Base-by-base conservation (phyloP, 2,888 invertebrate species). In the Drosophila basisetae region DNA sequence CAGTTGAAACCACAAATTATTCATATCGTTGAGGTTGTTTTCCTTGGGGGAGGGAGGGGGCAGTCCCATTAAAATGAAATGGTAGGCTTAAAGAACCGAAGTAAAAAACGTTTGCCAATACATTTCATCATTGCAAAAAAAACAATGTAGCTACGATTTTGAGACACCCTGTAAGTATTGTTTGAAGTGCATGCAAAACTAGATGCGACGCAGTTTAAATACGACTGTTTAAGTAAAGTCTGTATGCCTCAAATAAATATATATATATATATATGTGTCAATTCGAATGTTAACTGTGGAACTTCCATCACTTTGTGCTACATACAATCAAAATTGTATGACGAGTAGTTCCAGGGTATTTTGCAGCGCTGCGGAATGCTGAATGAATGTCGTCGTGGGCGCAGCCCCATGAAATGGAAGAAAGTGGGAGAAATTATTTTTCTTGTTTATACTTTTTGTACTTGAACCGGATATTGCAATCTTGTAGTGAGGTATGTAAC, bases 31-130 rank as follows among this genome's bases (percentile, higher is more conserved):
- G 18, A 5, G 2, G 5, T 18, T 28, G 2, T 18, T 28, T 25
- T 47, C 13, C 22, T 47, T 25, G 7, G 13, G 6, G 47, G 4
- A 25, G 2, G 16, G 4, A 18, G 1, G 16, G 5, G 35, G 10
- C 35, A 25, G 18, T 37, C 3, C 55, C 55, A 55, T 37, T 55
- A 7, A 55, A 55, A 37, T 37, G 16, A 35, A 55, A 18, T 37
- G 37, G 55, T 9, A 7, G 18, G 55, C 35, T 37, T 55, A 31
- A 31, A 16, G 25, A 31, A 37, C 6, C 13, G 39, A 33, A 39
- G 66, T 13, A 16, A 28, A 52, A 47, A 65, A 30, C 47, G 22
- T 47, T 63, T 62, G 22, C 28, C 63, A 47, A 41, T 22, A n/a
- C 37, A 39, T 39, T 61, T 52, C 22, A 53, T 11, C 52, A 53